These are phyloP conservation scores for Anhinga anhinga DNA, from an alignment of 2,113 vertebrate genomes.

Conservation along the genomic window DNA sequence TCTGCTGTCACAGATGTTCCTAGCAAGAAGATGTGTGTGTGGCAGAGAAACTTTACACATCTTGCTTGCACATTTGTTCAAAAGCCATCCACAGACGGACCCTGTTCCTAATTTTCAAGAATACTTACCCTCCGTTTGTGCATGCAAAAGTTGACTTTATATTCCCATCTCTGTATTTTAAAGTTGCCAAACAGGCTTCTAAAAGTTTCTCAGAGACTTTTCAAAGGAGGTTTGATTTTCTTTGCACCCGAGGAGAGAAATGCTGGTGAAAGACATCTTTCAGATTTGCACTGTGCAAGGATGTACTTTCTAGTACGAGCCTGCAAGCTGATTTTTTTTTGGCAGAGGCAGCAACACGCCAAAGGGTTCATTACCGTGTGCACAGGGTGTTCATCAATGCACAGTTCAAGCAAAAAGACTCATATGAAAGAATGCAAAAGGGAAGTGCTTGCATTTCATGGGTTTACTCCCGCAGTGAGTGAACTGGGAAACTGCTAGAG, in stretches of 20 bases:
- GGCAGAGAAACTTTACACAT: background rate
- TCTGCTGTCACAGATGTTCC: background rate
- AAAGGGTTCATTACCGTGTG: fast-evolving
- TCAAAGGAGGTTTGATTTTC: background rate
- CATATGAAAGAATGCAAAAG: background rate
- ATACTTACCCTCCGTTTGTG: background rate
- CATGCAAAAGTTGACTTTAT: background rate
- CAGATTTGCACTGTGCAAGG: background rate
- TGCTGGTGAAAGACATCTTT: background rate
- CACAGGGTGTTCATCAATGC: background rate
- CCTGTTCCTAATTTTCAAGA: background rate
- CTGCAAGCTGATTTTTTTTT: background rate
- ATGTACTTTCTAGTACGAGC: background rate
- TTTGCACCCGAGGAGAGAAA: background rate
- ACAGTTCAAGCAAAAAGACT: background rate
- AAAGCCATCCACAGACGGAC: background rate
- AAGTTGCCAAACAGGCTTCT: background rate
- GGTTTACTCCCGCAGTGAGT: background rate
- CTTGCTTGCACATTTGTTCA: background rate
- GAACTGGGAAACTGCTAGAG: background rate
- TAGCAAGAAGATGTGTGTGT: background rate
- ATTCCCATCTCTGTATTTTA: background rate
- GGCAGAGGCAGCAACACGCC: background rate
- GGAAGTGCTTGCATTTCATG: background rate
- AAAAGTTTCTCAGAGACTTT: background rate